Percentiles rank a stretch among this genome's conserved stretches.
Evolutionary conservation across 2,113 vertebrate genomes (phyloP).

Genomic region (Xenus cinereus): DNA sequence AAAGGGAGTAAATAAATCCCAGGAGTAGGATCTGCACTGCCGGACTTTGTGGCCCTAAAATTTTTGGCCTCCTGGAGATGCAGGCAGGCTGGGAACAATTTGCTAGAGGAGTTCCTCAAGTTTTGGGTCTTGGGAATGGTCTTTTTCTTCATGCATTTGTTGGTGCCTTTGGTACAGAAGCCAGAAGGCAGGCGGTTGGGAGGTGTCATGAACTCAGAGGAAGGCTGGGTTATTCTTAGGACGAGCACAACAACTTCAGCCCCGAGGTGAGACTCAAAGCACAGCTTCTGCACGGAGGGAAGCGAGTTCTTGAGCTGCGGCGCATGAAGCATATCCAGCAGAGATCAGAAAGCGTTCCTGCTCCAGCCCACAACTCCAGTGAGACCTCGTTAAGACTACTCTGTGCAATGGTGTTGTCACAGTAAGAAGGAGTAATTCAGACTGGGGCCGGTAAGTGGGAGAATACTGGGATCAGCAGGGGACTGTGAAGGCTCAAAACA

Average conservation of each 20-base stretch:
- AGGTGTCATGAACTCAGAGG: neutral
- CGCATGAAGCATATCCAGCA: neutral
- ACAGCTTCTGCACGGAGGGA: neutral
- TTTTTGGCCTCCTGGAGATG: neutral
- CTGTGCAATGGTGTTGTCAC: neutral
- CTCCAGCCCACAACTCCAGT: neutral
- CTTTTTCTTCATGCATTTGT: neutral
- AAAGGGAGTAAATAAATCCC: neutral
- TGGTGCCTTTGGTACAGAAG: neutral
- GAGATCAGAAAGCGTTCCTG: neutral
- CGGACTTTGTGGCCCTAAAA: neutral
- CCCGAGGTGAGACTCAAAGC: neutral
- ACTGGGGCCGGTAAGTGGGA: neutral
- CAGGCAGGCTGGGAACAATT: neutral
- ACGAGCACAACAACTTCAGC: neutral
- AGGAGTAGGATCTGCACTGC: neutral
- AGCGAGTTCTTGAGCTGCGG: neutral
- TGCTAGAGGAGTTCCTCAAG: neutral
- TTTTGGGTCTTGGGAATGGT: neutral
- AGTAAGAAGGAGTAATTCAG: neutral
- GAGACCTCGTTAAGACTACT: neutral
- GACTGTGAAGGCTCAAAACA: neutral
- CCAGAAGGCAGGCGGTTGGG: neutral
- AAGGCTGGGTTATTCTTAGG: rapidly evolving
- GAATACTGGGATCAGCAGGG: neutral